Conservation (phyloP, 1,140 invertebrate species). For the Holotrichia oblita region DNA sequence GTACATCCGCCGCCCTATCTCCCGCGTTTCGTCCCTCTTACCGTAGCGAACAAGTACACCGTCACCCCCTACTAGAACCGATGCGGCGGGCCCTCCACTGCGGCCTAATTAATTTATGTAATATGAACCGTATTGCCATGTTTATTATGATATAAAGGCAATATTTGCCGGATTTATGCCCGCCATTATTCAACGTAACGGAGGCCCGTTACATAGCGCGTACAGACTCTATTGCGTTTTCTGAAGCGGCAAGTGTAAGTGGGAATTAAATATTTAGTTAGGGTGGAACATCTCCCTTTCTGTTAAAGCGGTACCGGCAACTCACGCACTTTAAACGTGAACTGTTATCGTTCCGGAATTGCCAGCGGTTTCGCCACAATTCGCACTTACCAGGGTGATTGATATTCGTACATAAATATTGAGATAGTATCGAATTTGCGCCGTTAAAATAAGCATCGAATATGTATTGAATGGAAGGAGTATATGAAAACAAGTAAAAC, state of each 20-base stretch:
- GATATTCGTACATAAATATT: neutral
- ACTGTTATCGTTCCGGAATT: neutral
- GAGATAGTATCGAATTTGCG: neutral
- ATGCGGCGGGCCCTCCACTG: neutral
- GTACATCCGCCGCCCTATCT: neutral
- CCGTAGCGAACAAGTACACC: neutral
- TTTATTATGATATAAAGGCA: constrained; percentile 39
- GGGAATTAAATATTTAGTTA: constrained; percentile 18
- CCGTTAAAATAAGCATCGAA: too few relatives aligned
- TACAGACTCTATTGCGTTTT: neutral
- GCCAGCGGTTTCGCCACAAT: neutral
- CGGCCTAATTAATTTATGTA: constrained; percentile 40
- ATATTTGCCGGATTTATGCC: constrained; percentile 35
- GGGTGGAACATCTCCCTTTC: neutral
- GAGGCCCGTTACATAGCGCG: neutral
- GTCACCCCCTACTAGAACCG: neutral
- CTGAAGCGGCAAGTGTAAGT: neutral
- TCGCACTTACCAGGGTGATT: neutral
- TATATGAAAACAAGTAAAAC: too few relatives aligned
- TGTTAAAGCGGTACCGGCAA: neutral
- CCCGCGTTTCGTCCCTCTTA: neutral
- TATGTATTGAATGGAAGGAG: too few relatives aligned
- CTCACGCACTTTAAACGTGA: neutral
- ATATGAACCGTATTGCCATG: constrained; percentile 38
- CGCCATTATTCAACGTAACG: constrained; percentile 16